phyloP scores from a whole-genome alignment of 2,888 invertebrate genomes.

The Caenorhabditis auriculariae region DNA sequence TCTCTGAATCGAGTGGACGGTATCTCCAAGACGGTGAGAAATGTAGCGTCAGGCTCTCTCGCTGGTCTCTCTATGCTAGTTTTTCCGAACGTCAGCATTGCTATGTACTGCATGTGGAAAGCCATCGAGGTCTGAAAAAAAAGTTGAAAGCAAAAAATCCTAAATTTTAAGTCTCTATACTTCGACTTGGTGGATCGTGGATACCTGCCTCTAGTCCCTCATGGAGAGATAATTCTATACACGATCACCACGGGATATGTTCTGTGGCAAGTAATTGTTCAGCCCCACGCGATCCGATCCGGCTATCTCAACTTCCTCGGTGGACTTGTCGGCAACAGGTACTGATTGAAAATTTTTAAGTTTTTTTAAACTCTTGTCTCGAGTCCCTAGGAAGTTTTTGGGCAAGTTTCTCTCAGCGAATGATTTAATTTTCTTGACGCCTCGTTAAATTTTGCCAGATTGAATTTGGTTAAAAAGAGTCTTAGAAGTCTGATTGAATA shows the following conservation, averaged over 20 bases:
- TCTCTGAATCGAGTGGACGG: slow-evolving; percentile 67
- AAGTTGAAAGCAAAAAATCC: slow-evolving; percentile 2
- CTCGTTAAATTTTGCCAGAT: neutral
- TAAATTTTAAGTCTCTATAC: slow-evolving; percentile 73
- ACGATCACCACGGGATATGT: slow-evolving; percentile 73
- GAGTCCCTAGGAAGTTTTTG: neutral
- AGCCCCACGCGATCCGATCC: slow-evolving; percentile 78
- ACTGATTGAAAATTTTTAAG: slow-evolving; percentile 13
- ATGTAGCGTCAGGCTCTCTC: slow-evolving; percentile 26
- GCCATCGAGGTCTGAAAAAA: slow-evolving; percentile 73
- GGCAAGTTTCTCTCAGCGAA: neutral
- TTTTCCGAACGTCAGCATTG: slow-evolving; percentile 78
- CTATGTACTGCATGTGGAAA: slow-evolving; percentile 83
- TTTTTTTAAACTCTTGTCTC: too few relatives aligned
- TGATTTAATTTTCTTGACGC: neutral
- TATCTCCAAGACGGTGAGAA: slow-evolving; percentile 67
- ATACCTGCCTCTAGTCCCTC: slow-evolving; percentile 73
- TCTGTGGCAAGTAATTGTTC: slow-evolving; percentile 71
- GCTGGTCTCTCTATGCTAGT: slow-evolving; percentile 68
- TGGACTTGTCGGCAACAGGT: slow-evolving; percentile 73
- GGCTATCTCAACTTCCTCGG: slow-evolving; percentile 82
- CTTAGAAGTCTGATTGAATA: slow-evolving; percentile 14
- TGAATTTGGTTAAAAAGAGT: too few relatives aligned
- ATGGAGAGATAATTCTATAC: slow-evolving; percentile 76
- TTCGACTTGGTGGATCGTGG: slow-evolving; percentile 74